These are phyloP conservation scores for Bufo bufo DNA, from an alignment of 2,113 vertebrate genomes.

Conservation along the genomic window DNA sequence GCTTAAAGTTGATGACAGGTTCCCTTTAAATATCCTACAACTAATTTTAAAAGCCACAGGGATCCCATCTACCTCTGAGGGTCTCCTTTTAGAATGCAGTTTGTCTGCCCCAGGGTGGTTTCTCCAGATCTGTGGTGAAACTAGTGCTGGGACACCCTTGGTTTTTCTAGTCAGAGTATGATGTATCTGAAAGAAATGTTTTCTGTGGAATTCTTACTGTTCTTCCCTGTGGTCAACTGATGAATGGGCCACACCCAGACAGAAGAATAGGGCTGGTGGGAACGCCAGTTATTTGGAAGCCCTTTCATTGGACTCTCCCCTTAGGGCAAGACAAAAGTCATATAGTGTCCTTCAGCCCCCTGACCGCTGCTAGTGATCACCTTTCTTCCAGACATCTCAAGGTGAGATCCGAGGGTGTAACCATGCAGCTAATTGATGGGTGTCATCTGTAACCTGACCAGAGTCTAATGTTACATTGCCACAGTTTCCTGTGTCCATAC, in stretches of 20 bases:
- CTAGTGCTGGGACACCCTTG: not conserved
- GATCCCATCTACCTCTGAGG: not conserved
- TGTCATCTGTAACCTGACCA: not conserved
- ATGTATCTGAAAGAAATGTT: not conserved
- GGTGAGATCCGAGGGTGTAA: not conserved
- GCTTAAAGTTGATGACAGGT: too few relatives aligned
- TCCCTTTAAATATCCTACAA: not conserved
- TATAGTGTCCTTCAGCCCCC: not conserved
- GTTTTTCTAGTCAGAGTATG: not conserved
- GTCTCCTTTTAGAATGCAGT: not conserved
- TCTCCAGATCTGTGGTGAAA: not conserved
- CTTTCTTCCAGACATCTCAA: not conserved
- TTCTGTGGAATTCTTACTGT: not conserved
- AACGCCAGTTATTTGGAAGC: not conserved
- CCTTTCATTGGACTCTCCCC: not conserved
- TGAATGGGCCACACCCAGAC: not conserved
- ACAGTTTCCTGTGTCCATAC: not conserved
- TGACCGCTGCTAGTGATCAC: not conserved
- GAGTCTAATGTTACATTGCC: not conserved
- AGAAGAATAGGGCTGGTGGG: conserved; percentile 23
- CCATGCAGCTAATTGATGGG: not conserved
- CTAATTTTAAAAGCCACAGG: not conserved
- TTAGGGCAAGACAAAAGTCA: not conserved
- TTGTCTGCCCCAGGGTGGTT: not conserved
- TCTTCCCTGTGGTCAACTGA: not conserved